These are phyloP conservation scores for Ptilodon capucinus DNA, from an alignment of 2,888 invertebrate species.

Conservation along the genomic window DNA sequence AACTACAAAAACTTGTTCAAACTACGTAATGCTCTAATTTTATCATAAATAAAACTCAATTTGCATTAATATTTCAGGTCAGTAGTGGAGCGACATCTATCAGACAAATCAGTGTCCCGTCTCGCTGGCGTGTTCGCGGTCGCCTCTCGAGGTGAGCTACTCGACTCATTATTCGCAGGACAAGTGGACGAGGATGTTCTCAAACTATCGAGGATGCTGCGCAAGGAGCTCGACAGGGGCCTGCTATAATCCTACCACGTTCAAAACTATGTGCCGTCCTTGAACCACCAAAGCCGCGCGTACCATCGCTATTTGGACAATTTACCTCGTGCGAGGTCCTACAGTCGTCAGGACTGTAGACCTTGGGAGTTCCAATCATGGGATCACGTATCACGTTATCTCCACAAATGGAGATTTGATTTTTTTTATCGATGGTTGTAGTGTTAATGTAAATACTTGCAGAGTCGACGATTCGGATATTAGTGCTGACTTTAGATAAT, in stretches of 20 bases:
- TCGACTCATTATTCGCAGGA: slow-evolving; percentile 71
- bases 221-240: slow-evolving; percentile 73
- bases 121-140: slow-evolving; percentile 89
- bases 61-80: slow-evolving; percentile 71
- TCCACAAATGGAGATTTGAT: slow-evolving; percentile 73
- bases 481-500: slow-evolving; percentile 24
- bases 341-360: slow-evolving; percentile 11
- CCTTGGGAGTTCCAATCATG: slow-evolving; percentile 40
- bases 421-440: slow-evolving; percentile 41
- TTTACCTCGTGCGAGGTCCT: slow-evolving; percentile 19
- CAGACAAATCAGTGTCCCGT: slow-evolving; percentile 91
- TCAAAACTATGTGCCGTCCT: slow-evolving; percentile 62
- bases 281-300: slow-evolving; percentile 46
- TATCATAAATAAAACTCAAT: too few species aligned
- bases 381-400: slow-evolving; percentile 69
- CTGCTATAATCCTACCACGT: slow-evolving; percentile 60
- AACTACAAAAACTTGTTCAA: too few species aligned
- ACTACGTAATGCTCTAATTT: too few species aligned
- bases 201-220: slow-evolving; percentile 71
- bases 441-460: slow-evolving; percentile 39
- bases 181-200: slow-evolving; percentile 71
- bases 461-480: slow-evolving; percentile 21
- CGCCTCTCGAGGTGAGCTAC: slow-evolving; percentile 67
- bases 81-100: slow-evolving; percentile 90
- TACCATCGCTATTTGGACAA: slow-evolving; percentile 47